Percentiles rank a stretch among this genome's conserved stretches.
Conservation (phyloP, 2,888 invertebrate genomes). For the Camponotus fellah region DNA sequence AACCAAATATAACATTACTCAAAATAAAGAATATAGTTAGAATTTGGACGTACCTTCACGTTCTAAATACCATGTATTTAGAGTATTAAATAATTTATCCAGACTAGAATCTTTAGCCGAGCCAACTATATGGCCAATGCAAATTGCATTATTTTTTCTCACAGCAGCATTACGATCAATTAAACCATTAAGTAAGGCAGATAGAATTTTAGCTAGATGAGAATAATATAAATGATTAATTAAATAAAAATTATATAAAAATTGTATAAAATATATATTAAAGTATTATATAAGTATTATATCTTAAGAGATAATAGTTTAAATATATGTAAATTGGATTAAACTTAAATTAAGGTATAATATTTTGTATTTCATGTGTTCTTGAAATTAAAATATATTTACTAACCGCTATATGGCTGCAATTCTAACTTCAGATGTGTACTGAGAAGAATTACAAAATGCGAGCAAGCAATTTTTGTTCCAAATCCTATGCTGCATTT, state of each 20-base stretch:
- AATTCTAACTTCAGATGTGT: slow-evolving; percentile 87
- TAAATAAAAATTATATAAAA: neutral
- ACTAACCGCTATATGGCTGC: slow-evolving; percentile 88
- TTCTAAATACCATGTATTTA: slow-evolving; percentile 90
- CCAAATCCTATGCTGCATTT: slow-evolving; percentile 93
- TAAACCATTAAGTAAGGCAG: slow-evolving; percentile 91
- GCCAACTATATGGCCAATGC: slow-evolving; percentile 94
- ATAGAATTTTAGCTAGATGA: slow-evolving; percentile 88
- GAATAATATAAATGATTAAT: slow-evolving; percentile 17
- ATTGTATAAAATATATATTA: neutral
- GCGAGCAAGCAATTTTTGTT: slow-evolving; percentile 93
- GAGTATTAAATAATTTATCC: slow-evolving; percentile 89
- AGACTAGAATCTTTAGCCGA: slow-evolving; percentile 92
- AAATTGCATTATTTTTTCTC: slow-evolving; percentile 93
- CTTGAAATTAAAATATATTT: neutral
- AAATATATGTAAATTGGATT: neutral
- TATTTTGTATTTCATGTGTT: neutral
- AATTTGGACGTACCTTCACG: slow-evolving; percentile 87
- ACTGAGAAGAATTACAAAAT: slow-evolving; percentile 91
- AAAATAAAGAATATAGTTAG: slow-evolving; percentile 19
- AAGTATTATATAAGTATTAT: neutral
- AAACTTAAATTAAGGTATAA: neutral
- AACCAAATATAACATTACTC: slow-evolving; percentile 39
- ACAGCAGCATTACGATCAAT: slow-evolving; percentile 94
- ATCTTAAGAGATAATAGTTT: neutral